These are phyloP conservation scores for Dolichallabes microphthalmus DNA, from an alignment of 2,113 vertebrate species.

Conservation along the genomic window DNA sequence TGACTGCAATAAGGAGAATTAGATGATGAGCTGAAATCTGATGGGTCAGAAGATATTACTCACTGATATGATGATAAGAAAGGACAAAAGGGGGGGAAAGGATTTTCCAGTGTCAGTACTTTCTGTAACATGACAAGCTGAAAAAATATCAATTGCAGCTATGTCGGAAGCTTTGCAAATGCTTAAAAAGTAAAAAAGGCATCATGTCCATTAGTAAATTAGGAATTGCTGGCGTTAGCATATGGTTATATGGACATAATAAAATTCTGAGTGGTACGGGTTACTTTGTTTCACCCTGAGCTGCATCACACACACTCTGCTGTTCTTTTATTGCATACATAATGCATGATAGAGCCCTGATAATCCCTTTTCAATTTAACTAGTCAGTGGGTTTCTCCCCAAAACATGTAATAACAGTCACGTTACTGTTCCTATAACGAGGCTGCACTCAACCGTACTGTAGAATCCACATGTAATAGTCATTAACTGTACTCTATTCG, in stretches of 20 bases:
- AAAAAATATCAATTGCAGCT: background rate
- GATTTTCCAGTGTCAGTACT: background rate
- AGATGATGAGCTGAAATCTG: constrained; percentile 40
- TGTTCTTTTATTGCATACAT: background rate
- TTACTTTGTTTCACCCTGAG: too few species aligned
- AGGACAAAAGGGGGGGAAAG: too few species aligned
- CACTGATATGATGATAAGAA: background rate
- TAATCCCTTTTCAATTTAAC: background rate
- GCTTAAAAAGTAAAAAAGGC: background rate
- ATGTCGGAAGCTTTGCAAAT: background rate
- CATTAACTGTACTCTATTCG: background rate
- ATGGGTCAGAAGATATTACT: background rate
- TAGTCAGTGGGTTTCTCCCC: background rate
- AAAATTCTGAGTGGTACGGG: background rate
- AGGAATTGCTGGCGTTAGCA: background rate
- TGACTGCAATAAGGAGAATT: constrained; percentile 72
- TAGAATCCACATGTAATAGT: constrained; percentile 30
- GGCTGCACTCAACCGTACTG: background rate
- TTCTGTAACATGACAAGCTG: too few species aligned
- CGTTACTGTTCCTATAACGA: background rate
- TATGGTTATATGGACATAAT: background rate
- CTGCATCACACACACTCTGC: background rate
- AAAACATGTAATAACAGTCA: constrained; percentile 10
- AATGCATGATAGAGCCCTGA: background rate
- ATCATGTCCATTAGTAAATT: background rate